phyloP scores from a whole-genome alignment of 2,888 invertebrate genomes.

The Polia nebulosa region DNA sequence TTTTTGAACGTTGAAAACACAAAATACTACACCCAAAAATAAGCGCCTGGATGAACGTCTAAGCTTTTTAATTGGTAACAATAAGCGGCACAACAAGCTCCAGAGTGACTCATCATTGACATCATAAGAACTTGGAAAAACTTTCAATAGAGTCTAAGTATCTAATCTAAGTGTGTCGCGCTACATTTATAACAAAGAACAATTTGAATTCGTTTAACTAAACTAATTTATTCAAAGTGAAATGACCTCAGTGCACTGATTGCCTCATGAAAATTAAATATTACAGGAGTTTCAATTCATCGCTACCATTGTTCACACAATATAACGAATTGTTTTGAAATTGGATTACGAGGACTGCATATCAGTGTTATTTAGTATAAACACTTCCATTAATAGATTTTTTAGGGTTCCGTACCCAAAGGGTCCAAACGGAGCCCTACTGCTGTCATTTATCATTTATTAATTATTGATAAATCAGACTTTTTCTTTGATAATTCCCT shows the following conservation, averaged over 20 bases:
- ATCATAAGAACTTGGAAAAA: neutral
- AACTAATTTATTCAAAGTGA: constrained; percentile 37
- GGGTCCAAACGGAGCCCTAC: no score
- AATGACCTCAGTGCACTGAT: constrained; percentile 34
- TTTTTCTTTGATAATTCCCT: no score
- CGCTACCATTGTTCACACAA: constrained; percentile 28
- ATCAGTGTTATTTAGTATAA: neutral
- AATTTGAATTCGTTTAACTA: constrained; percentile 34
- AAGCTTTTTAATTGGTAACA: neutral
- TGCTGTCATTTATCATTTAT: no score
- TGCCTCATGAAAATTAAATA: constrained; percentile 25
- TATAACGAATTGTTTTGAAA: constrained; percentile 38
- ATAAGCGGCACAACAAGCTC: no score
- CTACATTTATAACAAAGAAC: constrained; percentile 24
- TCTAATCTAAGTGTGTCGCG: neutral
- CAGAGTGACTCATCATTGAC: neutral
- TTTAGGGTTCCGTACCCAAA: no score
- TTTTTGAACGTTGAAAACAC: neutral
- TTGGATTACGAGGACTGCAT: constrained; percentile 12
- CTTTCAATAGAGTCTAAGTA: neutral
- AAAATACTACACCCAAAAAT: neutral
- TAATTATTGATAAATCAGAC: no score
- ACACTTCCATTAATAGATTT: neutral
- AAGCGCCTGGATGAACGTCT: neutral
- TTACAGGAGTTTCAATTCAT: constrained; percentile 3